These are phyloP conservation scores for Drosophila kokeensis DNA, from an alignment of 2,888 invertebrate genomes.

Conservation along the genomic window DNA sequence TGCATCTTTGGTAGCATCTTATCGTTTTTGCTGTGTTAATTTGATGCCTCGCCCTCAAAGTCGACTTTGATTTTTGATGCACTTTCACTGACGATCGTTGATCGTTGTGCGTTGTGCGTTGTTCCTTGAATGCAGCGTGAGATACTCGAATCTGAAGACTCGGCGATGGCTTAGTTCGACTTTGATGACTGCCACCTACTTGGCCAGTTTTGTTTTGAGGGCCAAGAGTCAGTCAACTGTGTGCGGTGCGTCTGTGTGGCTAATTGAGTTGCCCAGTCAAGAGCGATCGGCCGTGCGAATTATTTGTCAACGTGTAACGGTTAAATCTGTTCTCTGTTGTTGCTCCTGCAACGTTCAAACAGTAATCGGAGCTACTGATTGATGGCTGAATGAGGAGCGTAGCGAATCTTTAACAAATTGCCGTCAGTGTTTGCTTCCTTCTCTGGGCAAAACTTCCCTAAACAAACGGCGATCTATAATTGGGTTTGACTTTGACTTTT, in stretches of 20 bases:
- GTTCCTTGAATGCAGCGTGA: constrained; percentile 67
- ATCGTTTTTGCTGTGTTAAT: constrained; percentile 68
- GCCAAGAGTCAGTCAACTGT: constrained; percentile 69
- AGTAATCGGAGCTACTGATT: constrained; percentile 71
- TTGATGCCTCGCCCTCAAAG: constrained; percentile 71
- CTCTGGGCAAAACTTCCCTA: constrained; percentile 60
- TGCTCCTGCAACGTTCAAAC: constrained; percentile 38
- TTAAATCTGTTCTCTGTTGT: constrained; percentile 52
- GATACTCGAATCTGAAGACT: constrained; percentile 55
- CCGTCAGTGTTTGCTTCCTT: constrained; percentile 53
- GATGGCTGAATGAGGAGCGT: constrained; percentile 57
- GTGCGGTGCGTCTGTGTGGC: constrained; percentile 64
- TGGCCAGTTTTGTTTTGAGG: constrained; percentile 47
- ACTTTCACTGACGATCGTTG: constrained; percentile 68
- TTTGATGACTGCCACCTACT: constrained; percentile 70
- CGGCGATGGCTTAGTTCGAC: constrained; percentile 11
- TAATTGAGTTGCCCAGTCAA: constrained; percentile 76
- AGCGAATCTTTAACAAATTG: constrained; percentile 73
- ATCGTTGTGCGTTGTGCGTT: constrained; percentile 7
- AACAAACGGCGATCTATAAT: constrained; percentile 62
- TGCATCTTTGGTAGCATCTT: constrained; percentile 70
- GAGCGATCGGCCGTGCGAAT: constrained; percentile 74
- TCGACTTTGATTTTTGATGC: constrained; percentile 77
- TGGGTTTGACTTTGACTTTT: constrained; percentile 37
- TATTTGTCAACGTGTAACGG: constrained; percentile 77